Percentiles rank a stretch among this genome's conserved stretches.
phyloP scores from a whole-genome alignment of 1,140 invertebrate species.

The Glossosoma conforme region DNA sequence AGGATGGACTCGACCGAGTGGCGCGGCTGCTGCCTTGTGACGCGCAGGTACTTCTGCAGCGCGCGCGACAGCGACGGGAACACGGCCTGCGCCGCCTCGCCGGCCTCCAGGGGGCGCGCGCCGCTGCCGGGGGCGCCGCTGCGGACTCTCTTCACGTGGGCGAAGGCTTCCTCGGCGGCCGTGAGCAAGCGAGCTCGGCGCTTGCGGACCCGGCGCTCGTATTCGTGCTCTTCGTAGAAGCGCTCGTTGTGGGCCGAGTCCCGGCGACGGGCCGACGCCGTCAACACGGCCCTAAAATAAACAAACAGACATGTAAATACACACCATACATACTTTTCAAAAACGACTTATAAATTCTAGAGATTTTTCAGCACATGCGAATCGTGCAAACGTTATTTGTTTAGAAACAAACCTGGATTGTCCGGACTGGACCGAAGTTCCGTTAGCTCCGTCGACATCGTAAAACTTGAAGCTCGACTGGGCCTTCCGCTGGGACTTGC shows the following conservation, averaged over 20 bases:
- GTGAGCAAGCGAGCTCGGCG: constrained; percentile 81
- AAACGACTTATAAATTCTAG: too few relatives aligned
- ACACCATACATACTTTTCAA: not conserved
- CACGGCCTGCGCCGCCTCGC: constrained; percentile 94
- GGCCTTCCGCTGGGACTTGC: constrained; percentile 73
- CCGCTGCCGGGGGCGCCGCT: constrained; percentile 34
- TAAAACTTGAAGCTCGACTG: constrained; percentile 90
- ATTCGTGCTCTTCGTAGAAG: constrained; percentile 97
- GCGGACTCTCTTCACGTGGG: constrained; percentile 83
- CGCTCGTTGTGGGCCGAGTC: constrained; percentile 93
- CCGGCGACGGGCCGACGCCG: constrained; percentile 65
- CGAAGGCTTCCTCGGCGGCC: constrained; percentile 95
- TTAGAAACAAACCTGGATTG: constrained; percentile 47
- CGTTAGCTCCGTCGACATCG: constrained; percentile 84
- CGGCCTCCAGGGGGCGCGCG: constrained; percentile 78
- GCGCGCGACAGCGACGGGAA: constrained; percentile 94
- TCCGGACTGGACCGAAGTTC: constrained; percentile 62
- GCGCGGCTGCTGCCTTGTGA: constrained; percentile 90
- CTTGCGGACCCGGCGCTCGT: constrained; percentile 88
- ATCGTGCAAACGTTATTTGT: too few relatives aligned
- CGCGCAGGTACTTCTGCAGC: constrained; percentile 92
- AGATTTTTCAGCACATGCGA: too few relatives aligned
- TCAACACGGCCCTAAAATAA: constrained; percentile 56
- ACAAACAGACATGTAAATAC: too few relatives aligned
- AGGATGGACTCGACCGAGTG: constrained; percentile 91